Conservation (phyloP, 2,797 vertebrate genomes). For the Sardinella longiceps region DNA sequence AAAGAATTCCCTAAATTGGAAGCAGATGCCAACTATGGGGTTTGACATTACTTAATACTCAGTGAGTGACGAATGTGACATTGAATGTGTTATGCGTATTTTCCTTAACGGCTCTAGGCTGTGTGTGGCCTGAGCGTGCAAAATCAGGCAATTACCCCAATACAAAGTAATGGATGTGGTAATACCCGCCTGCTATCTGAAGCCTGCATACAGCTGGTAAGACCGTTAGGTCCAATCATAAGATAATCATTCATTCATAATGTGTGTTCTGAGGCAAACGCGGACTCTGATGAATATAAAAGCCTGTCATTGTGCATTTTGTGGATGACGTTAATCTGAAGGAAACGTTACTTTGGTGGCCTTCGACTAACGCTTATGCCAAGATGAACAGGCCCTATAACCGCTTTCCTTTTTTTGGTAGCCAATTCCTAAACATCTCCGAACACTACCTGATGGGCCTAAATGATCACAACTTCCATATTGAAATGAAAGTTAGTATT, state of each 20-base stretch:
- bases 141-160: constrained; percentile 45
- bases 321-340: constrained; percentile 15
- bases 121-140: constrained; percentile 51
- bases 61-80: constrained; percentile 28
- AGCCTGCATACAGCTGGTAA: constrained; percentile 39
- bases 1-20: constrained; percentile 24
- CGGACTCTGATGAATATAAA: constrained; percentile 11
- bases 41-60: constrained; percentile 41
- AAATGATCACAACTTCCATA: neutral
- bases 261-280: constrained; percentile 39
- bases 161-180: constrained; percentile 21
- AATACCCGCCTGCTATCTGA: constrained; percentile 15
- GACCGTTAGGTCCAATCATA: constrained; percentile 27
- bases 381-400: neutral
- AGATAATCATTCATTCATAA: constrained; percentile 42
- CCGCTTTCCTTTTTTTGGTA: neutral
- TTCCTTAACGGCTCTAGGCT: constrained; percentile 31
- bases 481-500: neutral
- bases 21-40: constrained; percentile 35
- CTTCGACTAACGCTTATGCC: neutral
- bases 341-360: neutral
- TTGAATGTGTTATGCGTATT: constrained; percentile 58
- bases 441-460: neutral
- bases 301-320: constrained; percentile 22
- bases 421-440: neutral